Evolutionary conservation across 2,888 invertebrate species (phyloP).

Genomic region (Tachina lurida): DNA sequence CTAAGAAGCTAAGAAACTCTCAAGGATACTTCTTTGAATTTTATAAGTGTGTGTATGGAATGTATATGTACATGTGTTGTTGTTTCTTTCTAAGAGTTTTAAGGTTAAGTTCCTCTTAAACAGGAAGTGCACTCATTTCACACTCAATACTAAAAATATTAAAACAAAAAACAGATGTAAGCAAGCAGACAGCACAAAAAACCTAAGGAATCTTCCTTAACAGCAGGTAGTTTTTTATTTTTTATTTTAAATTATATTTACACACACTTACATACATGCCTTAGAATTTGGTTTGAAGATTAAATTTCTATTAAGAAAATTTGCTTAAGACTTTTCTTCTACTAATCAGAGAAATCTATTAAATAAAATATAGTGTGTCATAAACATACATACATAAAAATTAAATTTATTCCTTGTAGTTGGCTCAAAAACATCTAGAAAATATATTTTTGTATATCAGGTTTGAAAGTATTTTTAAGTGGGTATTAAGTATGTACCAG

Average conservation of each 20-base stretch:
- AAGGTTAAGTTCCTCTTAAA: slow-evolving; percentile 59
- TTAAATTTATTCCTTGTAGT: not conserved
- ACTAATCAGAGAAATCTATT: not conserved
- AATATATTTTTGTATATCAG: slow-evolving; percentile 30
- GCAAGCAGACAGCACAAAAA: not conserved
- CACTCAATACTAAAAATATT: slow-evolving; percentile 1
- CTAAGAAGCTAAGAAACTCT: not conserved
- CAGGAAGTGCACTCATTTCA: slow-evolving; percentile 63
- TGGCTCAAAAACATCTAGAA: not conserved
- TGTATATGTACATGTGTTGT: not conserved
- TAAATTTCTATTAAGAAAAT: not conserved
- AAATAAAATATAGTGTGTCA: slow-evolving; percentile 13
- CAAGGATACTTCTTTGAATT: not conserved
- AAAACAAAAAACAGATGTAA: slow-evolving; percentile 7
- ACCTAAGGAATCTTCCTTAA: not conserved
- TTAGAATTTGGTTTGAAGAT: not conserved
- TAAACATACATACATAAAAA: slow-evolving; percentile 19
- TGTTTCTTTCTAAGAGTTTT: not conserved
- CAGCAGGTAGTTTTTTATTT: slow-evolving; percentile 52
- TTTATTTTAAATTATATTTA: not conserved
- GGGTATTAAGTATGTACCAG: not conserved
- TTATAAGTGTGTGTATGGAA: not conserved
- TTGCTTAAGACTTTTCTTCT: not conserved
- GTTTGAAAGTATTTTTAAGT: slow-evolving; percentile 20
- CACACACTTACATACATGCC: not conserved